Evolutionary conservation across 1,140 invertebrate genomes (phyloP).

Genomic region (Pemphigus obesinymphae): DNA sequence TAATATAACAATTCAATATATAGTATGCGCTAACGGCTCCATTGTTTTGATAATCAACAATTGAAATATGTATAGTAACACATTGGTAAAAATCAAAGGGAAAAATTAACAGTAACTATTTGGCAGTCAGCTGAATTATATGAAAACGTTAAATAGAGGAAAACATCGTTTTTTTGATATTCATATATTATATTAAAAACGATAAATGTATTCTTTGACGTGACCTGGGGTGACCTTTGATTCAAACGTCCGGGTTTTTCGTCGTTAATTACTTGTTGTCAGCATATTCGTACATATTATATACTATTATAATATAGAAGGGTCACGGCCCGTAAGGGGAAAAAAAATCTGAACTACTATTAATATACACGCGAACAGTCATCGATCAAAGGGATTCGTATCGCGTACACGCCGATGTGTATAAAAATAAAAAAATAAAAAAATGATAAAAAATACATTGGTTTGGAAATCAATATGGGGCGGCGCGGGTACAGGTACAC

Average conservation of each 20-base stretch:
- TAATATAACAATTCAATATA: not conserved
- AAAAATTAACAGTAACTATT: not conserved
- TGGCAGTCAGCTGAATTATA: not conserved
- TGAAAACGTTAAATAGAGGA: not conserved
- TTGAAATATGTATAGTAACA: too few species aligned
- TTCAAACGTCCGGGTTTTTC: not conserved
- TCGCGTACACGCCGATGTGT: too few species aligned
- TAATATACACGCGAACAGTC: too few species aligned
- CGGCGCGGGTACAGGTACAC: not conserved
- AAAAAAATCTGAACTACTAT: not conserved
- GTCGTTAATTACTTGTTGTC: not conserved
- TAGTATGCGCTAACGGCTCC: not conserved
- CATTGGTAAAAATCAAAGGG: not conserved
- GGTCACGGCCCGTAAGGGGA: not conserved
- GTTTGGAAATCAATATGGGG: not conserved
- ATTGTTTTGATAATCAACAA: not conserved
- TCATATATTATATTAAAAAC: too few species aligned
- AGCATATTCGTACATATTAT: not conserved
- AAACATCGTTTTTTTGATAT: too few species aligned
- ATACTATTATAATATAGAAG: not conserved
- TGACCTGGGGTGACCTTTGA: not conserved
- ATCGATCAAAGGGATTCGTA: not conserved
- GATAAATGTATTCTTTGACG: not conserved
- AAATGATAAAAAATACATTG: not conserved
- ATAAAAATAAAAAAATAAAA: not conserved